Evolutionary conservation across 2,888 invertebrate species (phyloP).

Genomic region (Zhengitettix transpicula): DNA sequence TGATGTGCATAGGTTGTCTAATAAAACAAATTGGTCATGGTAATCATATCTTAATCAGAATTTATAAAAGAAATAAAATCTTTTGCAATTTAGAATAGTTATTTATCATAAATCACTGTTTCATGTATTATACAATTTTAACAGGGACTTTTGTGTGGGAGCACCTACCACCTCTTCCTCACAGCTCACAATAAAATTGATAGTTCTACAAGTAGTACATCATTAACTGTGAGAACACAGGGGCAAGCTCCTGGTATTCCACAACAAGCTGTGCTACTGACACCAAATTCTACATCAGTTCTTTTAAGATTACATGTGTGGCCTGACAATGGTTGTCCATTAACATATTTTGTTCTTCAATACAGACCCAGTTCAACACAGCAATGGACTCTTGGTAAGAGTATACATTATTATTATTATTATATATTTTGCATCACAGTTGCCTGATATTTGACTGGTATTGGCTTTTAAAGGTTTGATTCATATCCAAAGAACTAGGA

Average conservation of each 20-base stretch:
- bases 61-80: too few species aligned
- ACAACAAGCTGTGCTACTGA: constrained; percentile 39
- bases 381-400: constrained; percentile 47
- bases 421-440: too few species aligned
- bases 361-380: constrained; percentile 44
- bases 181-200: constrained; percentile 57
- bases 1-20: too few species aligned
- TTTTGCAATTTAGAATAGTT: not conserved
- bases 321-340: constrained; percentile 58
- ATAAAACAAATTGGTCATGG: too few species aligned
- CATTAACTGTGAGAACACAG: constrained; percentile 49
- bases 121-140: constrained; percentile 7
- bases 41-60: too few species aligned
- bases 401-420: too few species aligned
- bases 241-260: constrained; percentile 56
- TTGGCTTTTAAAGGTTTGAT: too few species aligned
- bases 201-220: constrained; percentile 48
- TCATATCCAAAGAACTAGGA: too few species aligned
- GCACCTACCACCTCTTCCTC: constrained; percentile 52
- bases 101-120: not conserved
- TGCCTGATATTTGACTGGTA: not conserved
- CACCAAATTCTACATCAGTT: constrained; percentile 54
- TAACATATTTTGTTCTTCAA: constrained; percentile 50
- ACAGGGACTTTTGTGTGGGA: constrained; percentile 48
- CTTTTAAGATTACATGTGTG: constrained; percentile 47